phyloP scores from a whole-genome alignment of 2,113 vertebrate species.

The Megaceryle torquata region DNA sequence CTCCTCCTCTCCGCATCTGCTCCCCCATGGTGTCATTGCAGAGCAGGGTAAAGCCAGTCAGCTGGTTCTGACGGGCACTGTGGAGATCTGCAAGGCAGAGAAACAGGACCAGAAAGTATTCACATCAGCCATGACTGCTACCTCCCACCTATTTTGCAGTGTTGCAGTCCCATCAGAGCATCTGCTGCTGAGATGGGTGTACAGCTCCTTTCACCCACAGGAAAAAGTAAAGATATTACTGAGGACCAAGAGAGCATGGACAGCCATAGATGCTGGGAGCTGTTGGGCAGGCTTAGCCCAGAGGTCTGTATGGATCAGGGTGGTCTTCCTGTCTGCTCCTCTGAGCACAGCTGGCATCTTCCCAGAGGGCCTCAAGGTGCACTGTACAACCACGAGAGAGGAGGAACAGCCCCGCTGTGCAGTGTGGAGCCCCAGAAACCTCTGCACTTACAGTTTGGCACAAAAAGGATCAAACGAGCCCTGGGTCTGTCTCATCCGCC shows the following conservation, averaged over 20 bases:
- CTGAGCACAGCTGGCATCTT: neutral
- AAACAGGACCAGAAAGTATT: neutral
- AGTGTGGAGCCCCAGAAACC: neutral
- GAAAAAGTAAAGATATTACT: neutral
- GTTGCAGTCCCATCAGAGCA: neutral
- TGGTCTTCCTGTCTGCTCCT: neutral
- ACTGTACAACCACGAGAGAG: neutral
- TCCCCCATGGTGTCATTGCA: constrained; percentile 80
- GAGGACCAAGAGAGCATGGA: neutral
- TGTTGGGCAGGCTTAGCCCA: neutral
- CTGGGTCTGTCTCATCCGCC: neutral
- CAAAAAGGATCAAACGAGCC: accelerated
- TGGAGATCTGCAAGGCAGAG: constrained; percentile 73
- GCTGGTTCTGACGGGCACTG: constrained; percentile 73
- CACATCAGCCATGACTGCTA: neutral
- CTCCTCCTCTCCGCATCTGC: constrained; percentile 80
- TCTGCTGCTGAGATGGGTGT: neutral
- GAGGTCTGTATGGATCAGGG: neutral
- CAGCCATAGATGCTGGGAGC: neutral
- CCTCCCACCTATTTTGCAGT: neutral
- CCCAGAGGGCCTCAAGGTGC: neutral
- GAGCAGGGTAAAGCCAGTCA: constrained; percentile 80
- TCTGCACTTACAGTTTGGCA: neutral
- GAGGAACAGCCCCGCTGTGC: neutral
- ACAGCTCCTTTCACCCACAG: neutral